Conservation (phyloP, 2,797 vertebrate species). For the Australoheros facetus region DNA sequence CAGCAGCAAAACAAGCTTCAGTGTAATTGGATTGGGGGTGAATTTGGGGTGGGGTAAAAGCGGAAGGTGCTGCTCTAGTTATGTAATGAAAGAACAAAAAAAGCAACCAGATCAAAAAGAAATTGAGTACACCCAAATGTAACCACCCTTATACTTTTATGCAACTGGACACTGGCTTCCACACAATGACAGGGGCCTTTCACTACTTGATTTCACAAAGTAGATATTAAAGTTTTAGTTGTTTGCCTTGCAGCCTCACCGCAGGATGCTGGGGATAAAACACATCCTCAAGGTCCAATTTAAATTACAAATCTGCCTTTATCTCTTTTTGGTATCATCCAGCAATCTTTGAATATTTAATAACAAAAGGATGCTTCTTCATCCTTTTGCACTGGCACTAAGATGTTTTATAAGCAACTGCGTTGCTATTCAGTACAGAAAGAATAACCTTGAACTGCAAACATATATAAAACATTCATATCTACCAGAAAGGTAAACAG, state of each 20-base stretch:
- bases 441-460: neutral
- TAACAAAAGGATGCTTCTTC: slow-evolving; percentile 29
- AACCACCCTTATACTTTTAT: neutral
- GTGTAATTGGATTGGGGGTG: slow-evolving; percentile 35
- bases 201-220: slow-evolving; percentile 42
- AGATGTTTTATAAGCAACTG: slow-evolving; percentile 15
- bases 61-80: slow-evolving; percentile 16
- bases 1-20: slow-evolving; percentile 26
- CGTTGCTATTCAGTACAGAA: neutral
- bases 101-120: neutral
- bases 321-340: slow-evolving; percentile 51
- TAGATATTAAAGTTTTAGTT: slow-evolving; percentile 52
- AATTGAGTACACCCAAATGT: neutral
- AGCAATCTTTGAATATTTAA: slow-evolving; percentile 57
- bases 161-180: neutral
- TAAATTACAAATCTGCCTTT: slow-evolving; percentile 68
- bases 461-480: neutral
- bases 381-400: slow-evolving; percentile 3
- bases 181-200: slow-evolving; percentile 10
- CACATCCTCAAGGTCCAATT: slow-evolving; percentile 57
- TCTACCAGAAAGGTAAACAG: neutral
- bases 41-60: slow-evolving; percentile 8
- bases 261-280: slow-evolving; percentile 48
- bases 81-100: slow-evolving; percentile 19
- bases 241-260: slow-evolving; percentile 54